Conservation (phyloP, 2,888 invertebrate species). For the Himalopsyche japonica region DNA sequence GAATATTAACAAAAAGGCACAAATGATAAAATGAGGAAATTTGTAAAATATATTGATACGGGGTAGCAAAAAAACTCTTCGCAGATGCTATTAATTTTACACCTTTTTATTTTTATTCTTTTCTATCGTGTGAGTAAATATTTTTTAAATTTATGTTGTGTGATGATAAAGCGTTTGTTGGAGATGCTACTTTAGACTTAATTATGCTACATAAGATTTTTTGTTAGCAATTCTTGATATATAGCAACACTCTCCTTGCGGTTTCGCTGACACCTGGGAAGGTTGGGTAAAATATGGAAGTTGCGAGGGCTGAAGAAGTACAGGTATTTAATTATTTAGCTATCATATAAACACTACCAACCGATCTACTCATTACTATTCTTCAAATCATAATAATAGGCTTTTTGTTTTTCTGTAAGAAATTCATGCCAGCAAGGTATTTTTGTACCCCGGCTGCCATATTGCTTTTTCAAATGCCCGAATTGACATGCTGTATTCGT, state of each 20-base stretch:
- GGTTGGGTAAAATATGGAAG: slow-evolving; percentile 20
- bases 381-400: neutral
- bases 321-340: slow-evolving; percentile 12
- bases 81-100: no score
- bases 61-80: no score
- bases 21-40: no score
- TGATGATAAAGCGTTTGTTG: no score
- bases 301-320: slow-evolving; percentile 25
- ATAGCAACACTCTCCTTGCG: slow-evolving; percentile 6
- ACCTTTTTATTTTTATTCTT: no score
- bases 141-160: no score
- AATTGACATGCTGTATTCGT: slow-evolving; percentile 24
- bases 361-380: neutral
- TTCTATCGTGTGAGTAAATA: no score
- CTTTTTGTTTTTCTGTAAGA: neutral
- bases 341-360: neutral
- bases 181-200: no score
- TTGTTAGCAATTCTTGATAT: neutral
- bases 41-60: no score
- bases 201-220: no score
- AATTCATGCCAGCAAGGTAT: neutral
- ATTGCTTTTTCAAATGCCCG: slow-evolving; percentile 19
- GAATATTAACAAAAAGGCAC: no score
- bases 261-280: slow-evolving; percentile 8
- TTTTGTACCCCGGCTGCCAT: slow-evolving; percentile 17